These are phyloP conservation scores for Saccopteryx bilineata DNA, from an alignment of 2,113 vertebrate genomes.

Conservation along the genomic window DNA sequence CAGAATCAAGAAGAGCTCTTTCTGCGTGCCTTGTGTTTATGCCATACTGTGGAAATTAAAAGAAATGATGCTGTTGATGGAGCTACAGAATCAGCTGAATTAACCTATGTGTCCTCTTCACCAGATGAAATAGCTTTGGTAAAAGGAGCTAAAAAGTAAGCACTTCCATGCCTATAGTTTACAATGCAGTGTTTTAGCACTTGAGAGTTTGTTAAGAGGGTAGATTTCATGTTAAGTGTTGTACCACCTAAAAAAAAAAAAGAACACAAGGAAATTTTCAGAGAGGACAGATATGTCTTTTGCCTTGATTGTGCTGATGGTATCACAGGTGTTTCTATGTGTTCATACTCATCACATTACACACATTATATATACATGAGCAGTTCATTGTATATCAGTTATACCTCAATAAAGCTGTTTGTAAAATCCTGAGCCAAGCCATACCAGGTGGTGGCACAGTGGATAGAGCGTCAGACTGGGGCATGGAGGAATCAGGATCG, in stretches of 20 bases:
- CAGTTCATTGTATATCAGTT: neutral
- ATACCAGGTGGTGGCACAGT: no score
- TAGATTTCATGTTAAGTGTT: neutral
- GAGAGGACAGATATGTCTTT: neutral
- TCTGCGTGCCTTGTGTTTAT: conserved; percentile 96
- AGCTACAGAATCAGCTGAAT: conserved; percentile 68
- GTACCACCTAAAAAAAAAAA: neutral
- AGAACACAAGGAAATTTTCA: neutral
- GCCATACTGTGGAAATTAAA: conserved; percentile 96
- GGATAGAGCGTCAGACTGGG: no score
- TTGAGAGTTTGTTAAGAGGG: neutral
- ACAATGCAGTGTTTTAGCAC: neutral
- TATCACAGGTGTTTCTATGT: neutral
- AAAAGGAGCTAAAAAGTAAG: conserved; percentile 97
- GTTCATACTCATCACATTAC: neutral
- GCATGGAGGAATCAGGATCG: no score
- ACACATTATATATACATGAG: neutral
- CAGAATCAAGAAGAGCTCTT: conserved; percentile 97
- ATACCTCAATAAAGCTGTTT: neutral
- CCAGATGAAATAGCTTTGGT: conserved; percentile 98
- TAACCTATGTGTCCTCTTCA: conserved; percentile 95
- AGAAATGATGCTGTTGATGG: conserved; percentile 88
- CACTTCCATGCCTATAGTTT: neutral
- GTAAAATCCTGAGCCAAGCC: neutral
- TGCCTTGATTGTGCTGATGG: neutral